phyloP scores from a whole-genome alignment of 1,140 invertebrate genomes.

The Diorhabda elongata region DNA sequence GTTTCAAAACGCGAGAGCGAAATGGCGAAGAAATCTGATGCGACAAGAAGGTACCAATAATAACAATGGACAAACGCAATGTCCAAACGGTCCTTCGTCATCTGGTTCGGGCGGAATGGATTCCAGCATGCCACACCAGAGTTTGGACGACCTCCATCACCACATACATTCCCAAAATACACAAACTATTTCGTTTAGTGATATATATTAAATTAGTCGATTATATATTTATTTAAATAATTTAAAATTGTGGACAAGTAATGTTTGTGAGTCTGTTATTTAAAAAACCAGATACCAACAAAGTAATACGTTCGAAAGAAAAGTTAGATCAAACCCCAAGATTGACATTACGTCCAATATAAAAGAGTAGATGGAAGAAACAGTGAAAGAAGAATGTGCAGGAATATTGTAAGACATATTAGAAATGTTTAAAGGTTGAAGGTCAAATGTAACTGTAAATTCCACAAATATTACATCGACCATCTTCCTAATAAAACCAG shows the following conservation, averaged over 20 bases:
- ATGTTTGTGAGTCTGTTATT: neutral
- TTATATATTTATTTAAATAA: neutral
- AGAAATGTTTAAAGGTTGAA: too few species aligned
- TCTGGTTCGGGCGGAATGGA: conserved; percentile 44
- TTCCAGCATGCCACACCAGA: conserved; percentile 37
- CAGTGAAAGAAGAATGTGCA: too few species aligned
- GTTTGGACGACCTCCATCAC: conserved; percentile 45
- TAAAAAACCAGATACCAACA: neutral
- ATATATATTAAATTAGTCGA: conserved; percentile 40
- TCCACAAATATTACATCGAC: too few species aligned
- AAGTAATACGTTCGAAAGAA: neutral
- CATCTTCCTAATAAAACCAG: too few species aligned
- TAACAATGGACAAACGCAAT: conserved; percentile 48
- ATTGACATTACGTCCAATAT: too few species aligned
- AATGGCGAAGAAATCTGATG: conserved; percentile 86
- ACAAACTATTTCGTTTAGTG: conserved; percentile 44
- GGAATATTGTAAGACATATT: too few species aligned
- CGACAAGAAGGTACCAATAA: conserved; percentile 59
- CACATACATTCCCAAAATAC: conserved; percentile 43
- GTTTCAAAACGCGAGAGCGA: conserved; percentile 97
- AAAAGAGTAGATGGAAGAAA: too few species aligned
- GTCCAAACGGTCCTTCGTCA: conserved; percentile 47
- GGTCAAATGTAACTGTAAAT: too few species aligned
- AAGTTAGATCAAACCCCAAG: too few species aligned
- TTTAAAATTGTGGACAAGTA: neutral